These are phyloP conservation scores for Amiota minor DNA, from an alignment of 2,888 invertebrate genomes.

Conservation along the genomic window DNA sequence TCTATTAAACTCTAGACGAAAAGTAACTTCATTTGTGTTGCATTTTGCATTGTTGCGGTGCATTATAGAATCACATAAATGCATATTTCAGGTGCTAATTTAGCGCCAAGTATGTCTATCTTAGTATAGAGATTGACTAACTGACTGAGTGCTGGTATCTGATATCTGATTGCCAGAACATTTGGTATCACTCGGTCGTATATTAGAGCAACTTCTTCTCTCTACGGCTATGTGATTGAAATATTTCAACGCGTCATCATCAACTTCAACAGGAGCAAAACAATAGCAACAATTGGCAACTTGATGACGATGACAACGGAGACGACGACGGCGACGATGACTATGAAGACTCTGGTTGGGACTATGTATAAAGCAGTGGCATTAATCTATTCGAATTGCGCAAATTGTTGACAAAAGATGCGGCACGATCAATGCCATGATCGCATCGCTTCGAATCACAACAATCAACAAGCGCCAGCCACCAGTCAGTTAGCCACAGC, in stretches of 20 bases:
- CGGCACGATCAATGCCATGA: slow-evolving; percentile 55
- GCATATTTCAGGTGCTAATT: slow-evolving; percentile 26
- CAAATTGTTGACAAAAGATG: slow-evolving; percentile 50
- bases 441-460: slow-evolving; percentile 1
- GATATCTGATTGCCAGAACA: not conserved
- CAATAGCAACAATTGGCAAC: not conserved
- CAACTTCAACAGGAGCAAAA: slow-evolving; percentile 5
- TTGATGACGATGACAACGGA: too few relatives aligned
- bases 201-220: not conserved
- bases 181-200: not conserved
- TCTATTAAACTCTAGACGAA: slow-evolving; percentile 10
- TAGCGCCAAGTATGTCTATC: not conserved
- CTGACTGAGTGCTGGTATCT: not conserved
- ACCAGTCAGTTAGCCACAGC: not conserved
- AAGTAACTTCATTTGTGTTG: slow-evolving; percentile 17
- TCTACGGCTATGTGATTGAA: slow-evolving; percentile 17
- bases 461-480: slow-evolving; percentile 11
- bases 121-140: not conserved
- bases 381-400: slow-evolving; percentile 42
- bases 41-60: not conserved
- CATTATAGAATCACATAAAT: slow-evolving; percentile 4
- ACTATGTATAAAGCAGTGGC: slow-evolving; percentile 26
- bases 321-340: too few relatives aligned
- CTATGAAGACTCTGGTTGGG: too few relatives aligned
- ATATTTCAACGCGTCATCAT: slow-evolving; percentile 30